These are phyloP conservation scores for Mastacembelus armatus DNA, from an alignment of 2,797 vertebrate species.

Conservation along the genomic window DNA sequence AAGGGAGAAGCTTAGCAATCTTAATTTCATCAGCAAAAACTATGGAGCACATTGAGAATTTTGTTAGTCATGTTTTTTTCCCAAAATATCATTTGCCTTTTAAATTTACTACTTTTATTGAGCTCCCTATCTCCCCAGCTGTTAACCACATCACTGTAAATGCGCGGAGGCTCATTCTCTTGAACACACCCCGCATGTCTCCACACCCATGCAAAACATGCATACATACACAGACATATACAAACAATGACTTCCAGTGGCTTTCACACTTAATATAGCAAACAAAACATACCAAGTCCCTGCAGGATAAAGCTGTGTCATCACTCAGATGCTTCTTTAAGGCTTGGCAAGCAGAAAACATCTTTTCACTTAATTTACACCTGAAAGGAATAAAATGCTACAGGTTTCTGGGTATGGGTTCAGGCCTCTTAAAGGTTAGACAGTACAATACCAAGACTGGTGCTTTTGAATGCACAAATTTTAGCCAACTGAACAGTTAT, in stretches of 20 bases:
- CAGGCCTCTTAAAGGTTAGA: background rate
- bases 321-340: slow-evolving; percentile 89
- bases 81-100: slow-evolving; percentile 13
- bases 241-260: background rate
- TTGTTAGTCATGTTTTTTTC: slow-evolving; percentile 7
- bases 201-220: slow-evolving; percentile 30
- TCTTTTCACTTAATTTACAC: slow-evolving; percentile 90
- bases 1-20: slow-evolving; percentile 8
- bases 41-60: background rate
- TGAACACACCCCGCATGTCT: slow-evolving; percentile 36
- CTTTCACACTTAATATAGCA: background rate
- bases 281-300: slow-evolving; percentile 88
- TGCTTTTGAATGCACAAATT: background rate
- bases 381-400: slow-evolving; percentile 71
- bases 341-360: slow-evolving; percentile 90
- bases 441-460: background rate
- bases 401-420: background rate
- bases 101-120: background rate
- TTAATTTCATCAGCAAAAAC: slow-evolving; percentile 20
- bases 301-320: slow-evolving; percentile 85
- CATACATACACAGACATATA: background rate
- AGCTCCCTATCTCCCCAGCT: background rate
- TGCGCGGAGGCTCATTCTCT: slow-evolving; percentile 13
- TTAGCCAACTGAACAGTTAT: background rate
- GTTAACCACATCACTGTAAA: background rate